Evolutionary conservation across 2,113 vertebrate genomes (phyloP), one percentile per base, ranked within the genome.

Genomic region (Alligator sinensis): DNA sequence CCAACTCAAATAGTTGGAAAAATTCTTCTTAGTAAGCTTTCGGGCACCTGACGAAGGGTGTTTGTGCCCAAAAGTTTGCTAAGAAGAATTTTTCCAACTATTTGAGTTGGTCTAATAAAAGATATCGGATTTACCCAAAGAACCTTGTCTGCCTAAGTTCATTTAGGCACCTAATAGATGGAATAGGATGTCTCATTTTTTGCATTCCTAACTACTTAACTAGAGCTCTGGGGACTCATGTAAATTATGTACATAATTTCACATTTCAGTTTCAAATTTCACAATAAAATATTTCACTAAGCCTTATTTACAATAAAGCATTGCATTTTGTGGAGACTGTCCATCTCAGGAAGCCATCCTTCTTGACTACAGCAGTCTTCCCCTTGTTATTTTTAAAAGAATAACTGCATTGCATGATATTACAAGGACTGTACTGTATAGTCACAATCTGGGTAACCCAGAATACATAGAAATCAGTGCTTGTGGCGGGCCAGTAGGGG

Each of bases 291-390:
- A 47, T 47, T 47, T 47, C 47, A 47, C 47, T 7, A 47, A 47
- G 47, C 10, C 47, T 47, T 11, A 74, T 74, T 72, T 72, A 38
- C 30, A n/a, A 72, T 74, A 24, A 47, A 22, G 19, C 21, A 47
- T 14, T 47, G 70, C 16, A 15, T 5, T 10, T 17, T 34, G 22
- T 3, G 0, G 27, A 24, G 3, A 9, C 63, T 18, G 10, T 77
- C 63, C 59, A 21, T 60, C 55, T 2, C 12, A 4, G 60, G n/a
- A 24, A 62, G 59, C 79, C 75, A 58, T 75, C 8, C 22, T 38
- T 28, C 63, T 27, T 55, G 4, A 57, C 5, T 34, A 9, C 38
- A 5, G 9, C 28, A 13, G 9, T 57, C 76, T 80, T 75, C 18
- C 72, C 28, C 70, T 78, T 0, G n/a, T 28, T 82, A 47, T 47